phyloP scores from a whole-genome alignment of 2,888 invertebrate genomes.

The Steromphala cineraria region DNA sequence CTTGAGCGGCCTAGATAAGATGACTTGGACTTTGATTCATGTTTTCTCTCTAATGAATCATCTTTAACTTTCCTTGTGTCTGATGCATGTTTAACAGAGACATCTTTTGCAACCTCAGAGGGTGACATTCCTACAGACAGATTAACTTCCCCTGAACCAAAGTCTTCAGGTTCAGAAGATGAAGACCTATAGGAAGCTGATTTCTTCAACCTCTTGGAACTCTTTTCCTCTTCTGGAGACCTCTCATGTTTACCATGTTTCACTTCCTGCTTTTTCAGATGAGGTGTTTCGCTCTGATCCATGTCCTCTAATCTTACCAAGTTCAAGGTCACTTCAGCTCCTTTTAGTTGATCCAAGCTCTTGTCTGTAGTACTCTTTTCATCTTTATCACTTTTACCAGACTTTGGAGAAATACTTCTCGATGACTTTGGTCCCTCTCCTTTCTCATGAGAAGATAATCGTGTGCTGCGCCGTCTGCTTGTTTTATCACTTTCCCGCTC shows the following conservation, averaged over 20 bases:
- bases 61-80: not conserved
- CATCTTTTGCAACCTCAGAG: constrained; percentile 1
- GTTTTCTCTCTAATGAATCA: not conserved
- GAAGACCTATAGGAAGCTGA: not conserved
- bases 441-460: not conserved
- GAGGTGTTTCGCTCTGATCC: not conserved
- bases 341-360: not conserved
- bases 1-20: not conserved
- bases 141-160: not conserved
- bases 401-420: not conserved
- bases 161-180: not conserved
- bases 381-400: not conserved
- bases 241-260: not conserved
- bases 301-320: constrained; percentile 8
- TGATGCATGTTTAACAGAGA: too few relatives aligned
- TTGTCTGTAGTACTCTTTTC: not conserved
- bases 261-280: not conserved
- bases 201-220: not conserved
- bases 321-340: not conserved
- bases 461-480: not conserved
- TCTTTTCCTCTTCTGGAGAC: not conserved
- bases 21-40: not conserved
- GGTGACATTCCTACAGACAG: constrained; percentile 27
- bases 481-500: not conserved
- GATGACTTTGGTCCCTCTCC: not conserved